Base-by-base conservation (phyloP, 2,113 vertebrate species). In the Chaenogobius annularis region DNA sequence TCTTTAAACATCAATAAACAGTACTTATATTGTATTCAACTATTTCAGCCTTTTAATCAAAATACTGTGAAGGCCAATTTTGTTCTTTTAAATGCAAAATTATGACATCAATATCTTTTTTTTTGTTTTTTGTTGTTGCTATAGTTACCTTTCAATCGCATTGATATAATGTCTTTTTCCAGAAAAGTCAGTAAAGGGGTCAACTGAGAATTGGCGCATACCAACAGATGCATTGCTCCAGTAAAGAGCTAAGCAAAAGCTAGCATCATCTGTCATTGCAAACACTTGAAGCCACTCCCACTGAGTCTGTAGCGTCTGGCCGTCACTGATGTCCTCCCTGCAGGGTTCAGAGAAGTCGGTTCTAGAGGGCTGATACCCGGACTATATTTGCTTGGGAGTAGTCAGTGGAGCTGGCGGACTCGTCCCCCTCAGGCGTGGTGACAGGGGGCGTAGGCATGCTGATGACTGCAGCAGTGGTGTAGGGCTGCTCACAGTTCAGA, bases 281-380 rank as follows among this genome's bases (percentile, higher is more conserved):
- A 52, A 64, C 71, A 15, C 46, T 3, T 52, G 70, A 63, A 69
- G 47, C 77, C 10, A 23, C 0, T 11, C 20, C 44, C 35, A 35
- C 66, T 43, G 58, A 68, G 68, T 77, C 65, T 72, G 70, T n/a
- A 66, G 48, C 47, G 22, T 23, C 23, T 46, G 58, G 40, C 46
- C 6, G 10, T 46, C 22, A 20, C 59, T 5, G 23, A n/a, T 22
- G 12, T 68, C 68, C 52, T 75, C 68, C 74, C 26, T 20, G 74
- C 43, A 19, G 23, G n/a, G 64, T 20, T 20, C 15, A 11, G 19
- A n/a, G 44, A 73, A 64, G 63, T 79, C 65, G 47, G 13, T 8
- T 92, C 94, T 96, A 99, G 92, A 99, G 95, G 26, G 96, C 96
- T 5, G 97, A 98, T 80, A 97, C 96, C 89, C 95, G 92, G 78